Evolutionary conservation across 2,888 invertebrate species (phyloP).

Genomic region (Odontocerum albicorne): DNA sequence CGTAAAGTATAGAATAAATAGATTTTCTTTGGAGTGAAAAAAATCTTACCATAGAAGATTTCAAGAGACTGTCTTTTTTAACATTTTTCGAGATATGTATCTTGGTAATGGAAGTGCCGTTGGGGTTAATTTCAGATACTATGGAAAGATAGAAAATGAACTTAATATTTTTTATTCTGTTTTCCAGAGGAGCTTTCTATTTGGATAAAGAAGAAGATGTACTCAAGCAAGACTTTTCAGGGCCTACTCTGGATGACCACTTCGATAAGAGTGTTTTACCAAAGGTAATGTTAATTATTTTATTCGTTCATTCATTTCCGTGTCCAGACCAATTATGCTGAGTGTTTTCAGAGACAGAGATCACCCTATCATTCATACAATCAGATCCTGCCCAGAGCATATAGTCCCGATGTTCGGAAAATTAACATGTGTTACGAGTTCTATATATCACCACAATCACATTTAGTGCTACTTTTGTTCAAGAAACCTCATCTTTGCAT

Average conservation of each 20-base stretch:
- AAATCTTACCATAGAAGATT: neutral
- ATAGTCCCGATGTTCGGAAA: neutral
- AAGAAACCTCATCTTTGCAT: too few relatives aligned
- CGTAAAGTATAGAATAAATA: too few relatives aligned
- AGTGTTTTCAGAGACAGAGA: neutral
- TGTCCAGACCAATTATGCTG: neutral
- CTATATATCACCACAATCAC: too few relatives aligned
- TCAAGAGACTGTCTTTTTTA: too few relatives aligned
- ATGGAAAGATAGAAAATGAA: too few relatives aligned
- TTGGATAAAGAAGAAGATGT: slow-evolving; percentile 91
- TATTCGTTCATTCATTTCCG: neutral
- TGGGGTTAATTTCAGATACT: too few relatives aligned
- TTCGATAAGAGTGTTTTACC: slow-evolving; percentile 98
- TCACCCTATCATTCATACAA: neutral
- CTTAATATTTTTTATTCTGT: too few relatives aligned
- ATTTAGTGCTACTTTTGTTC: too few relatives aligned
- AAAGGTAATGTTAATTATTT: slow-evolving; percentile 55
- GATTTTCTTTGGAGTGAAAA: too few relatives aligned
- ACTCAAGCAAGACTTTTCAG: slow-evolving; percentile 90
- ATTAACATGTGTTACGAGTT: too few relatives aligned
- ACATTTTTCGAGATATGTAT: too few relatives aligned
- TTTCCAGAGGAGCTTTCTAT: slow-evolving; percentile 90
- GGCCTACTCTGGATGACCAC: slow-evolving; percentile 96
- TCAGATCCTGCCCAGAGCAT: neutral
- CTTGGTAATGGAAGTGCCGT: too few relatives aligned